Evolutionary conservation across 2,797 vertebrate species (phyloP).

Genomic region (Mormyrus proboscirostris): DNA sequence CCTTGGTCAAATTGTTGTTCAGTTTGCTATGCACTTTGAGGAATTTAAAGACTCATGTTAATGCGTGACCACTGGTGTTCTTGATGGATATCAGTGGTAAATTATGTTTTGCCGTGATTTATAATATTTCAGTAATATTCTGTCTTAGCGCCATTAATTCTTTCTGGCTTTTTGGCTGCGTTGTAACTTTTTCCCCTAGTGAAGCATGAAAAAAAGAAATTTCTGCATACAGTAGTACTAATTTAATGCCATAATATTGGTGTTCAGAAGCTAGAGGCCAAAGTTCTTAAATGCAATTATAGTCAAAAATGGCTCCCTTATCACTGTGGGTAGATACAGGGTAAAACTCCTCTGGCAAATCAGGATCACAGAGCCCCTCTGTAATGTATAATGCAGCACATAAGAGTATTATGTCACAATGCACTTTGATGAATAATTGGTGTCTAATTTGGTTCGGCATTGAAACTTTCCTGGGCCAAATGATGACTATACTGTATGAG

Average conservation of each 20-base stretch:
- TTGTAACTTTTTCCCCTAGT: slow-evolving; percentile 55
- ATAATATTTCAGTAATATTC: not conserved
- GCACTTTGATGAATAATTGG: slow-evolving; percentile 16
- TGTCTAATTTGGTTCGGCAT: slow-evolving; percentile 11
- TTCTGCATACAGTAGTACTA: slow-evolving; percentile 43
- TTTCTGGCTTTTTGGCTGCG: slow-evolving; percentile 47
- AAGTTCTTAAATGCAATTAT: slow-evolving; percentile 60
- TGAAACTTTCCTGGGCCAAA: not conserved
- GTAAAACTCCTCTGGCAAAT: slow-evolving; percentile 41
- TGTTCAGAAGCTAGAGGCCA: slow-evolving; percentile 50
- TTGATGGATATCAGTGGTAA: not conserved
- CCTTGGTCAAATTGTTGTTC: not conserved
- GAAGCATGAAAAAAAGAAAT: slow-evolving; percentile 48
- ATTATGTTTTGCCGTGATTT: not conserved
- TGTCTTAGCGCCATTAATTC: slow-evolving; percentile 58
- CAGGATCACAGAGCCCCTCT: slow-evolving; percentile 39
- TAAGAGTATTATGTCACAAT: slow-evolving; percentile 33
- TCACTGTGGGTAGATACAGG: slow-evolving; percentile 42
- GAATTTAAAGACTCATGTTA: not conserved
- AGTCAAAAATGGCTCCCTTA: slow-evolving; percentile 58
- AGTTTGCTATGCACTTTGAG: not conserved
- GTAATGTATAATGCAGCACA: slow-evolving; percentile 29
- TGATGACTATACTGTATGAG: not conserved
- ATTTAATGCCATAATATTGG: slow-evolving; percentile 46
- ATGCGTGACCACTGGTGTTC: not conserved